Conservation (phyloP, 2,888 invertebrate species). For the Cephus runcator region DNA sequence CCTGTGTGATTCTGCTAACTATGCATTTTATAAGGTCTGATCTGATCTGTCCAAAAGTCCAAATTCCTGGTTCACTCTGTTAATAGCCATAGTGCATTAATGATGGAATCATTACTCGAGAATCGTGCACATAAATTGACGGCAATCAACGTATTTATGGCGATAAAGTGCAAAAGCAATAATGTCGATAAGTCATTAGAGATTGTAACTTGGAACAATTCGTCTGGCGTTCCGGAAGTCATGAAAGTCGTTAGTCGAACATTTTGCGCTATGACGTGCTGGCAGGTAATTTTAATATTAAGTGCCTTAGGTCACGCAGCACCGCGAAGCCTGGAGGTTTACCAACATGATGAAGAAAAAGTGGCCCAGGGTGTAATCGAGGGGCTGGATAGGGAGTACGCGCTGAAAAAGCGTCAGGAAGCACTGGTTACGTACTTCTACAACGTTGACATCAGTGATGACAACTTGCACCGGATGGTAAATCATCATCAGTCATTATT, state of each 20-base stretch:
- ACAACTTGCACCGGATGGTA: not conserved
- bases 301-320: not conserved
- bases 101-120: not conserved
- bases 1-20: not conserved
- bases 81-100: not conserved
- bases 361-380: not conserved
- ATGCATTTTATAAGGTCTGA: too few relatives aligned
- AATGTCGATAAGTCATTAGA: not conserved
- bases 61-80: not conserved
- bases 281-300: not conserved
- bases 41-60: not conserved
- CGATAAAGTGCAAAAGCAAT: not conserved
- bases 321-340: not conserved
- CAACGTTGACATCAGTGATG: not conserved
- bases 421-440: not conserved
- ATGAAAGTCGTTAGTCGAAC: not conserved
- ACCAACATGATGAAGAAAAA: not conserved
- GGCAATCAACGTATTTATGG: not conserved
- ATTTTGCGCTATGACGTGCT: not conserved
- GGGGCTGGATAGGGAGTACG: not conserved
- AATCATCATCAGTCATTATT: not conserved
- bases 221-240: not conserved
- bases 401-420: not conserved
- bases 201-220: not conserved
- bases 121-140: not conserved